Conservation (phyloP, 2,888 invertebrate genomes). For the Lagria hirta region DNA sequence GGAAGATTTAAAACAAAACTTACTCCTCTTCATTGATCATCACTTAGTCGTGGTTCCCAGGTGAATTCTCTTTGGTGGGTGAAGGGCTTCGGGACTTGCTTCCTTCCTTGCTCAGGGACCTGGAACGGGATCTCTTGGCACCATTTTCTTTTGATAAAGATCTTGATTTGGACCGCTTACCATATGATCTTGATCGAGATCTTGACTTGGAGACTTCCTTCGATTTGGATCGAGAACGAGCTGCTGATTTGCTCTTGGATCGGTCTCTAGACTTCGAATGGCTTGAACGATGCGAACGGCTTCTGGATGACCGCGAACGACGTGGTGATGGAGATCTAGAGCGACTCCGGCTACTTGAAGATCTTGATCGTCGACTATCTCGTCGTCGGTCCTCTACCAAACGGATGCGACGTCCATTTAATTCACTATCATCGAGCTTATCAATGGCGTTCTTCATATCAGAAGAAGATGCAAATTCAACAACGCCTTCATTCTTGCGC, state of each 20-base stretch:
- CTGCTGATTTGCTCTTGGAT: conserved; percentile 73
- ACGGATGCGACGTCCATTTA: conserved; percentile 91
- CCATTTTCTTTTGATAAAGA: conserved; percentile 59
- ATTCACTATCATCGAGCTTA: conserved; percentile 91
- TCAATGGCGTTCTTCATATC: conserved; percentile 96
- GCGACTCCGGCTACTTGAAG: conserved; percentile 72
- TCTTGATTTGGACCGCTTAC: conserved; percentile 59
- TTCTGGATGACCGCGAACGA: conserved; percentile 42
- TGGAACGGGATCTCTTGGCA: conserved; percentile 66
- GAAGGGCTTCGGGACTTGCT: conserved; percentile 53
- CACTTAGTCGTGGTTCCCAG: conserved; percentile 37
- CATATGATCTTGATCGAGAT: conserved; percentile 63
- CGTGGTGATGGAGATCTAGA: conserved; percentile 64
- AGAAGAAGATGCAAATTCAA: conserved; percentile 91
- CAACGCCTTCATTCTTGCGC: conserved; percentile 90
- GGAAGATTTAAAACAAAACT: too few relatives aligned
- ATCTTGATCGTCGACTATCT: conserved; percentile 72
- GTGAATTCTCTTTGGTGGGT: conserved; percentile 41
- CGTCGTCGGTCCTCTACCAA: conserved; percentile 79
- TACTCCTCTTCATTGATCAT: too few relatives aligned
- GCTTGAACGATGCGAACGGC: conserved; percentile 56
- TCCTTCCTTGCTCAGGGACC: conserved; percentile 63
- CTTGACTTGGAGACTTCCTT: conserved; percentile 67
- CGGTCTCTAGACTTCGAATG: conserved; percentile 57
- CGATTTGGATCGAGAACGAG: conserved; percentile 73